Percentiles rank a stretch among this genome's conserved stretches.
Evolutionary conservation across 2,113 vertebrate species (phyloP).

Genomic region (Spizaetus ornatus): DNA sequence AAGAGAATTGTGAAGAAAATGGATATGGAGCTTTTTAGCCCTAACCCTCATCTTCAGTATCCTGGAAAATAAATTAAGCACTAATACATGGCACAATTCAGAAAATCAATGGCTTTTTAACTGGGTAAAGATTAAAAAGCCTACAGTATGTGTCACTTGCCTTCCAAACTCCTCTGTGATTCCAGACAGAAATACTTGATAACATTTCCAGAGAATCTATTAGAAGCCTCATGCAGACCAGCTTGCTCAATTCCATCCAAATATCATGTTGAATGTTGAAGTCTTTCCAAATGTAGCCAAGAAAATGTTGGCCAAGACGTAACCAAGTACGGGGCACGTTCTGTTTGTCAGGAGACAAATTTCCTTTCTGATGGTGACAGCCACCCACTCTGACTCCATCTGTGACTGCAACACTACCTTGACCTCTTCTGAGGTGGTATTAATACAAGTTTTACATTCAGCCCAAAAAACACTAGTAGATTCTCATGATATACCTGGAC

Average conservation of each 20-base stretch:
- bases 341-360: neutral
- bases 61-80: neutral
- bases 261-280: neutral
- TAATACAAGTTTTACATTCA: neutral
- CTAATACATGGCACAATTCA: neutral
- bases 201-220: neutral
- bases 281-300: neutral
- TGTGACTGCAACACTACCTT: neutral
- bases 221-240: neutral
- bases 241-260: neutral
- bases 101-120: neutral
- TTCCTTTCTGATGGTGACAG: neutral
- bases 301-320: neutral
- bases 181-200: neutral
- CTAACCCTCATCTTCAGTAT: neutral
- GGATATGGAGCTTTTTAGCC: neutral
- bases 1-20: conserved; percentile 11
- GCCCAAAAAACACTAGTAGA: neutral
- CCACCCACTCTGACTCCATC: neutral
- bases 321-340: neutral
- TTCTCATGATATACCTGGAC: neutral
- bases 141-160: neutral
- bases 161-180: neutral
- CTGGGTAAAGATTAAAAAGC: neutral
- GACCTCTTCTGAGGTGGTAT: neutral